Base-by-base conservation (phyloP, 2,888 invertebrate species). In the Adelognathus sp. region DNA sequence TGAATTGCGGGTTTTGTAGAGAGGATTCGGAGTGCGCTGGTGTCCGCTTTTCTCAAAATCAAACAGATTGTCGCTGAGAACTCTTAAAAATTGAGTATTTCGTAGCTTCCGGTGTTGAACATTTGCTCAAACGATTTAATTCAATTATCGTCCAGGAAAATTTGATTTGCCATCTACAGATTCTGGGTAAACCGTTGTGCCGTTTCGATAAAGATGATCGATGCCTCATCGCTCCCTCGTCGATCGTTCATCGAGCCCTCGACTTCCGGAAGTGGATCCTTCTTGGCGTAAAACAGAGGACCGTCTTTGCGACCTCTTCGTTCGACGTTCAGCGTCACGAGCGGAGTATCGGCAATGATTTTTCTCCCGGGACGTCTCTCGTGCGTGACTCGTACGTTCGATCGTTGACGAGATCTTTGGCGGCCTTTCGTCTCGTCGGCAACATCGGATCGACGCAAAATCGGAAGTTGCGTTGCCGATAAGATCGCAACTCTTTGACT, bases 191-290 rank as follows among this genome's bases (percentile, higher is more conserved):
- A 46, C 76, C 58, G 76, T 61, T 61, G 64, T 11, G 76, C 52
- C n/a, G 83, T 50, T 78, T 86, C 84, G n/a, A 89, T 89, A 6
- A 87, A 79, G 69, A 87, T 85, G 63, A 89, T 83, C 16, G 87
- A 56, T 5, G 77, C 74, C 56, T 76, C 78, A 50, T 85, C 80
- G n/a, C 58, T 44, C 36, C 61, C 24, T n/a, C 31, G 16, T 39
- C 16, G 29, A 2, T 52, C 33, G 33, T 27, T 16, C 33, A 80
- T 44, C 66, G 76, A 78, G 39, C 82, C 79, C 18, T 81, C 67
- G 21, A 89, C 72, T 84, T 87, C 86, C 1, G 89, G 89, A 24
- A 89, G 81, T 5, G 80, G 82, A 64, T 84, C 82, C 63, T 87
- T 89, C 60, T 83, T 87, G 54, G 73, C 84, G 70, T 89, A 90